These are phyloP conservation scores for Hetaerina titia DNA, from an alignment of 2,888 invertebrate species.

Conservation along the genomic window DNA sequence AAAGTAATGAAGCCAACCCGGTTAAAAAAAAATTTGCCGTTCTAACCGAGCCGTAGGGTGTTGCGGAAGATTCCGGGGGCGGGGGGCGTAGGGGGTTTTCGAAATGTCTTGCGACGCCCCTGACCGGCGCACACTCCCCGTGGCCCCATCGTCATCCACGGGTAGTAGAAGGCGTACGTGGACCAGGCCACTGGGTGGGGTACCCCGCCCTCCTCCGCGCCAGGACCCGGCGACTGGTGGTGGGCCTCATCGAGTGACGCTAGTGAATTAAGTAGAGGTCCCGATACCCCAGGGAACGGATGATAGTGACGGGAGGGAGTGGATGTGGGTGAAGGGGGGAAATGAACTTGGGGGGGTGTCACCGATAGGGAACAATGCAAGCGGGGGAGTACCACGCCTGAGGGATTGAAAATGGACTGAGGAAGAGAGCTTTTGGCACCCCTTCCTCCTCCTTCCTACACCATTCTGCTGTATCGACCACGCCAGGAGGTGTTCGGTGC, in stretches of 20 bases:
- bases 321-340: background rate
- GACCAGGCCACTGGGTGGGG: background rate
- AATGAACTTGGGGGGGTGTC: background rate
- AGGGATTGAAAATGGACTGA: background rate
- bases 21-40: too few species aligned
- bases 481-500: background rate
- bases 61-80: too few species aligned
- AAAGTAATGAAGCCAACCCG: too few species aligned
- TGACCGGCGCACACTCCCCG: background rate
- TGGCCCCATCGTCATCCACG: background rate
- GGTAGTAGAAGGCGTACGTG: background rate
- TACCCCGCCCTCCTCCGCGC: background rate
- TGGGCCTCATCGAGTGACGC: background rate
- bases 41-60: too few species aligned
- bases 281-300: background rate
- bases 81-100: too few species aligned
- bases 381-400: background rate
- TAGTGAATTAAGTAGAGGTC: background rate
- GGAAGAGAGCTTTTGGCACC: background rate
- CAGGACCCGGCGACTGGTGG: too few species aligned
- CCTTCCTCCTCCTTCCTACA: background rate
- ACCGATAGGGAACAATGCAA: background rate
- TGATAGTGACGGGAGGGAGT: background rate
- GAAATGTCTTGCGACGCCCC: too few species aligned
- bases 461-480: background rate